Conservation (phyloP, 1,140 invertebrate genomes). For the Pseudomyrmex pallidus region DNA sequence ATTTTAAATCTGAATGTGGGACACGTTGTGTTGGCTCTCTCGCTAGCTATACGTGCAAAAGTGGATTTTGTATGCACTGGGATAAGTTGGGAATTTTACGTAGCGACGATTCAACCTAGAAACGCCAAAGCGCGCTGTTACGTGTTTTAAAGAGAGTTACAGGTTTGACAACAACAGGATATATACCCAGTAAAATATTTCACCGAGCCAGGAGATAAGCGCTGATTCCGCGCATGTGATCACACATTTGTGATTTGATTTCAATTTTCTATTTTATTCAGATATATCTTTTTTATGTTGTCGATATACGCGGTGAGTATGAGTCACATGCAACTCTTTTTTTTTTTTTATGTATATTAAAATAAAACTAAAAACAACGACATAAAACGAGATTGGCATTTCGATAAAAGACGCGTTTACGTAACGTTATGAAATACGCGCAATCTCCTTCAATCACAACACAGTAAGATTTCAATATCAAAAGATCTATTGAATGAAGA, state of each 20-base stretch:
- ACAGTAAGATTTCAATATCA: conserved; percentile 22
- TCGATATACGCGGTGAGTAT: neutral
- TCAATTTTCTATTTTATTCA: conserved; percentile 18
- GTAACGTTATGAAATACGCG: neutral
- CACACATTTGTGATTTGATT: conserved; percentile 32
- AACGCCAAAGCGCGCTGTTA: neutral
- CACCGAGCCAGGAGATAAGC: neutral
- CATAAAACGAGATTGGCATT: neutral
- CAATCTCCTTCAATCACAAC: neutral
- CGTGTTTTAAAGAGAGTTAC: conserved; percentile 12
- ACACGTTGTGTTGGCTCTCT: neutral
- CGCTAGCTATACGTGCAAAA: neutral
- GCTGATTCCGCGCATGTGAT: conserved; percentile 34
- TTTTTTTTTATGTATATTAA: neutral
- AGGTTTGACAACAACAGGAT: conserved; percentile 3
- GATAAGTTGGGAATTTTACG: neutral
- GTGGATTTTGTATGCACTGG: conserved; percentile 13
- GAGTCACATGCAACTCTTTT: neutral
- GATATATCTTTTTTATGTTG: conserved; percentile 29
- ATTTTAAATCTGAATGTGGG: neutral
- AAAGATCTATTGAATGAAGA: conserved; percentile 15
- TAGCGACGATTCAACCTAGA: conserved; percentile 5
- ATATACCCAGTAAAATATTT: neutral
- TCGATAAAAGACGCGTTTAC: neutral
- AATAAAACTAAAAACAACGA: neutral